Evolutionary conservation across 2,888 invertebrate species (phyloP).

Genomic region (Sepioteuthis lessoniana): DNA sequence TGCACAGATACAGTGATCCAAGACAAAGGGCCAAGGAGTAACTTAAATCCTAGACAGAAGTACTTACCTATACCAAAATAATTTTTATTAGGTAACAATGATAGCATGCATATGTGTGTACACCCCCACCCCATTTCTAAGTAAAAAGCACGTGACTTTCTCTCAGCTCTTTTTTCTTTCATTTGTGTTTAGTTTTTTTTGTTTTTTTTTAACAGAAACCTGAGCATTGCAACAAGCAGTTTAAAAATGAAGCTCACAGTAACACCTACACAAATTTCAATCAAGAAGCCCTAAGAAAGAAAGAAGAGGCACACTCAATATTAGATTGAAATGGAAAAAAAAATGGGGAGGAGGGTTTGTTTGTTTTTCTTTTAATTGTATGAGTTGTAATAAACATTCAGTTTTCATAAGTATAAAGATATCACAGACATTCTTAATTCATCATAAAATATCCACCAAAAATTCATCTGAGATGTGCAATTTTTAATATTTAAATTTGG

Average conservation of each 20-base stretch:
- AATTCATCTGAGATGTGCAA: background rate
- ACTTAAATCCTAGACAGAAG: no score
- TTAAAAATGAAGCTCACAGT: background rate
- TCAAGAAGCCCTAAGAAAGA: background rate
- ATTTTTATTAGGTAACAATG: no score
- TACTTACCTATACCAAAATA: no score
- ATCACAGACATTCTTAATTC: conserved; percentile 23
- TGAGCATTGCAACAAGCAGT: background rate
- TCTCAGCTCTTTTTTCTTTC: no score
- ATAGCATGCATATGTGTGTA: no score
- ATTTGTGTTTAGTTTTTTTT: background rate
- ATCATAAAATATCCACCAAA: conserved; percentile 24
- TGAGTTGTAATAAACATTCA: background rate
- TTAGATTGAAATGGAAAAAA: background rate
- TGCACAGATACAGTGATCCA: no score
- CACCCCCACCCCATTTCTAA: no score
- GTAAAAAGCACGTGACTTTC: no score
- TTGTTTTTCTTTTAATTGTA: background rate
- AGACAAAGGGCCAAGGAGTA: no score
- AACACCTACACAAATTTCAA: background rate
- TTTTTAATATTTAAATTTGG: background rate
- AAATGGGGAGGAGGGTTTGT: background rate
- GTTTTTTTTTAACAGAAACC: background rate
- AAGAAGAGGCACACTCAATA: background rate
- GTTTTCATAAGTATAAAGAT: background rate